phyloP scores from a whole-genome alignment of 2,888 invertebrate genomes.

The Lithophane semibrunnea region DNA sequence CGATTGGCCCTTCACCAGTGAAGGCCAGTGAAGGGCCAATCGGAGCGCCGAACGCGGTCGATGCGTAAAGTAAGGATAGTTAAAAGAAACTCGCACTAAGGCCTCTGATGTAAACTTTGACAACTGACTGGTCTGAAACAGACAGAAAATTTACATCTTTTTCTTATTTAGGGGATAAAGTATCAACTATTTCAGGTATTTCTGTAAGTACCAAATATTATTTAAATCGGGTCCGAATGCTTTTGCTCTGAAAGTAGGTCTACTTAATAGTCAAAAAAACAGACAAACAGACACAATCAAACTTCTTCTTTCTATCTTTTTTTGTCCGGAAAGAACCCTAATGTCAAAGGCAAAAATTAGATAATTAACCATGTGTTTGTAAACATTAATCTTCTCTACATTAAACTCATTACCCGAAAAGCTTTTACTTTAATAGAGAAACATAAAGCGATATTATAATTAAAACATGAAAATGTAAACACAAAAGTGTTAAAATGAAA shows the following conservation, averaged over 20 bases:
- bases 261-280: not conserved
- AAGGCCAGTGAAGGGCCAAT: no score
- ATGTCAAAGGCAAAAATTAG: not conserved
- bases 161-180: not conserved
- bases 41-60: no score
- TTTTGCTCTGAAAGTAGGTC: no score
- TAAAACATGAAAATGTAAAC: constrained; percentile 8
- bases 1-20: no score
- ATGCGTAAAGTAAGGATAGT: no score
- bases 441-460: constrained; percentile 42
- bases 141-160: not conserved
- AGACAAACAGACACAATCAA: not conserved
- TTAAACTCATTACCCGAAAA: constrained; percentile 35
- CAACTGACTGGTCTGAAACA: not conserved
- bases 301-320: not conserved
- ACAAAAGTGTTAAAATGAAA: constrained; percentile 24
- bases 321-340: not conserved
- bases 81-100: no score
- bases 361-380: constrained; percentile 12
- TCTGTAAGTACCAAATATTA: no score
- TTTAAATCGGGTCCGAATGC: no score
- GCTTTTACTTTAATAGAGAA: constrained; percentile 27
- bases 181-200: not conserved
- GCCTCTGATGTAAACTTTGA: not conserved
- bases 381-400: constrained; percentile 37